Evolutionary conservation across 2,888 invertebrate species (phyloP), one percentile per base, ranked within the genome.

Genomic region (Odontothrips loti): DNA sequence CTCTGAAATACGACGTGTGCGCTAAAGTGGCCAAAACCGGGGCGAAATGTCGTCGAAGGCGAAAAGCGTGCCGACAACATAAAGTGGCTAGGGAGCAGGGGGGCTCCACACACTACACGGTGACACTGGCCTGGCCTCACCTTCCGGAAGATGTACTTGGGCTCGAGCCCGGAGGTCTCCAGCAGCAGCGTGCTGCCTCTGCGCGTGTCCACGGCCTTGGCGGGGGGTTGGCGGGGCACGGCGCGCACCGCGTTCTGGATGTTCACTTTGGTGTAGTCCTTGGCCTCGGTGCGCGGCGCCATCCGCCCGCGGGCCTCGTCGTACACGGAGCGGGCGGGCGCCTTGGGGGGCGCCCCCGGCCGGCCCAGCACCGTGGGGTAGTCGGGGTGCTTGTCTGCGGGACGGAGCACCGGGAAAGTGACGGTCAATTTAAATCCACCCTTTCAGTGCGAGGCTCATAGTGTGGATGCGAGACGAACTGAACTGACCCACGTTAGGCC

Each of bases 121-220:
- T 15, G 58, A n/a, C 1, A 6, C 12, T 11, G 15, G 58, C 58
- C 15, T 11, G 6, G 58, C 58, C 78, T 75, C 84, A 91, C 91
- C 82, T 91, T 89, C 63, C 90, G 89, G 80, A 91, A 88, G 47
- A 92, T 90, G 84, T 90, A 92, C 83, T 91, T 89, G 0, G 93
- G 94, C 83, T 92, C 89, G 83, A 94, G 89, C 0, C 93, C 93
- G 0, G 92, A 91, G 29, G 90, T 89, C 82, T 90, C 88, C 58
- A 93, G 87, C 84, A 90, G 89, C 85, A 91, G 90, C 15, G 88
- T 89, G 80, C 91, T 91, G 0, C 95, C 94, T 43, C 88, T 87
- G 51, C 90, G 89, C 0, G 92, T 92, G 83, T 94, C 92, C 1
- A 92, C 91, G 81, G 88, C 87, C 82, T 88, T 88, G 27, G 90